These are phyloP conservation scores for Enteromius viviparus DNA, from an alignment of 2,797 vertebrate genomes.

Conservation along the genomic window DNA sequence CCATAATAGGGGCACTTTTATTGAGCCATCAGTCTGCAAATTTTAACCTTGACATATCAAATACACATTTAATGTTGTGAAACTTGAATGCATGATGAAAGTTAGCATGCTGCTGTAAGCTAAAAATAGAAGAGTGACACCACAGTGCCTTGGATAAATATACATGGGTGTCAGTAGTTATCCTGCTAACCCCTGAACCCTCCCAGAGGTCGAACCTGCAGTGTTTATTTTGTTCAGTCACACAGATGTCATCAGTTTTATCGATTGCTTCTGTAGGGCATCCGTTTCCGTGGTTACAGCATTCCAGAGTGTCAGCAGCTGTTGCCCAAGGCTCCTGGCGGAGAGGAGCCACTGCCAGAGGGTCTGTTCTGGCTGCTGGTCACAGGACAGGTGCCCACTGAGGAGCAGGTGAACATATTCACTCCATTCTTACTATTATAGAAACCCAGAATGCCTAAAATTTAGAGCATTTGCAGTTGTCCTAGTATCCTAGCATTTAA, in stretches of 20 bases:
- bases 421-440: not conserved
- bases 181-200: not conserved
- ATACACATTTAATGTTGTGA: not conserved
- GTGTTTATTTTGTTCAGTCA: not conserved
- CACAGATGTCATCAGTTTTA: not conserved
- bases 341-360: conserved; percentile 91
- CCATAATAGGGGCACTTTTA: not conserved
- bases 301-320: conserved; percentile 95
- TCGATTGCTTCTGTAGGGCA: conserved; percentile 78
- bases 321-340: conserved; percentile 89
- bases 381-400: conserved; percentile 90
- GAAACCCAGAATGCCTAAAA: not conserved
- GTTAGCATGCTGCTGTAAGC: not conserved
- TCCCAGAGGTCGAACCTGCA: not conserved
- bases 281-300: conserved; percentile 94
- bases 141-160: not conserved
- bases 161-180: conserved; percentile 1
- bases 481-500: not conserved
- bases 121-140: conserved; percentile 16
- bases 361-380: conserved; percentile 97
- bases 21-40: not conserved
- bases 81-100: not conserved
- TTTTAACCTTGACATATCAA: not conserved
- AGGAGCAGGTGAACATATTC: conserved; percentile 85
- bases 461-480: not conserved